These are phyloP conservation scores for Petrolisthes cinctipes DNA, from an alignment of 2,888 invertebrate genomes.

Conservation along the genomic window DNA sequence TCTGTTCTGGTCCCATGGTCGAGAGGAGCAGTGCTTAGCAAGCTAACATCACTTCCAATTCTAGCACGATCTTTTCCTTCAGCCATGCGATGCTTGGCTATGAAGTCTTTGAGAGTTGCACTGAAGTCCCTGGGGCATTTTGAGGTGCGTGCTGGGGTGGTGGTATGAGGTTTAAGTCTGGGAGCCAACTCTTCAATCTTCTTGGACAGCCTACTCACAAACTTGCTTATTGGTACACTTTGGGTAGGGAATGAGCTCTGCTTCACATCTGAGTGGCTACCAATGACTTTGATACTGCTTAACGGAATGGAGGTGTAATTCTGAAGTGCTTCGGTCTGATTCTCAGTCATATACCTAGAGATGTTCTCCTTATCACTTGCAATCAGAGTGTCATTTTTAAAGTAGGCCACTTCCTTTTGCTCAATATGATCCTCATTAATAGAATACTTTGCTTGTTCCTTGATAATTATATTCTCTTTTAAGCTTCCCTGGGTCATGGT, in stretches of 20 bases:
- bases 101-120: slow-evolving; percentile 17
- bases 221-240: not conserved
- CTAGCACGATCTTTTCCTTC: not conserved
- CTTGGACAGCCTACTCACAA: slow-evolving; percentile 13
- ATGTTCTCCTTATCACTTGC: no score
- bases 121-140: not conserved
- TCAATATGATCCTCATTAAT: no score
- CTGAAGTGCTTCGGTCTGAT: no score
- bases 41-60: no score
- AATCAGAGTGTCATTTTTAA: no score
- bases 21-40: no score
- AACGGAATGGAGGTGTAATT: not conserved
- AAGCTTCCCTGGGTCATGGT: no score
- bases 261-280: not conserved
- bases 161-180: not conserved
- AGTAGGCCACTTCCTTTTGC: no score
- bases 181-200: slow-evolving; percentile 17
- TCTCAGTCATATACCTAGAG: no score
- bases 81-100: slow-evolving; percentile 2
- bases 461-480: no score
- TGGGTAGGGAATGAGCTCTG: not conserved
- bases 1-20: no score
- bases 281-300: slow-evolving; percentile 3
- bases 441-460: no score
- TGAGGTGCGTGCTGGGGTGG: not conserved